Evolutionary conservation across 37 sponge, comb jelly and placozoan species (phyloP), one percentile per base, ranked within the genome.

Genomic region (Ephydatia muelleri): DNA sequence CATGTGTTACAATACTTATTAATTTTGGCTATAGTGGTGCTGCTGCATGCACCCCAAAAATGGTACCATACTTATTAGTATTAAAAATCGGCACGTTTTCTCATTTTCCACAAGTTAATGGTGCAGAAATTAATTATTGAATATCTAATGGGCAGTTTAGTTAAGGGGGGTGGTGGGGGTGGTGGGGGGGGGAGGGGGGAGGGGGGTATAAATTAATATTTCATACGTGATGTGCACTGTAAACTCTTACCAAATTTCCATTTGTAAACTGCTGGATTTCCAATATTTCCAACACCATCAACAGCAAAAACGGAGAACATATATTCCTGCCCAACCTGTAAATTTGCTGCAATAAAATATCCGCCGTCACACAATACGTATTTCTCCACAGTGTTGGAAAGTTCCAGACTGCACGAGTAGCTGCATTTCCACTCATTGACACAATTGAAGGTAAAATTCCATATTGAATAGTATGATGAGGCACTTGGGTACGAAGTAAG

Each of bases 241-340:
- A n/a, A n/a, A n/a, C n/a, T n/a, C 74, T 73, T 64, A 80, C 80
- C 64, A 27, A 80, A 67, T 35, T 35, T 80, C 80, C 80, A 80
- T 12, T 28, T 31, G 35, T 67, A 65, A 30, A 39, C 80, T 64
- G 25, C 14, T 66, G 66, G 35, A 32, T 80, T 23, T 3, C 80
- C 80, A 64, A 80, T 31, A 65, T 80, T 80, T 30, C 80, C 80
- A 65, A 80, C 80, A 5, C 33, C 80, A 80, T 80, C 80, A 39
- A 37, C 66, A 8, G 80, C 67, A 21, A 21, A 32, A 31, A 80
- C 80, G 31, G 30, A 29, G 66, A 80, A 67, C 57, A 9, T 38
- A 80, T 80, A 80, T 14, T 67, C 35, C 3, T 35, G 31, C 14
- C 64, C 80, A 29, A 32, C 27, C 3, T 23, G 23, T 23, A 80